Evolutionary conservation across 2,888 invertebrate genomes (phyloP).

Genomic region (Melitaea athalia): DNA sequence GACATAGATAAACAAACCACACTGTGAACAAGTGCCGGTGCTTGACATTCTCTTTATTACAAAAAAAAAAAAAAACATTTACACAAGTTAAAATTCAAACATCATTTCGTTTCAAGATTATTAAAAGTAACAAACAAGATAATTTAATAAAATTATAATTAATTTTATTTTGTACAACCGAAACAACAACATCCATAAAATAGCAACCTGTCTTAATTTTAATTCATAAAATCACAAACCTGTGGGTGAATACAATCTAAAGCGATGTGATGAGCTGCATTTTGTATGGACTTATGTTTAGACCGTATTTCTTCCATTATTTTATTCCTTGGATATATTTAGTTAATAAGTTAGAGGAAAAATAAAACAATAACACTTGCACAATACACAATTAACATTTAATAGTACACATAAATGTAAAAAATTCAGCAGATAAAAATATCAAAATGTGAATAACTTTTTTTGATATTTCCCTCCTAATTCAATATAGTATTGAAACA

Average conservation of each 20-base stretch:
- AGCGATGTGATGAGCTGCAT: conserved; percentile 71
- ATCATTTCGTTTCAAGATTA: neutral
- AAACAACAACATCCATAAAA: neutral
- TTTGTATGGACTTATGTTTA: conserved; percentile 70
- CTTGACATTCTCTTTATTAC: conserved; percentile 23
- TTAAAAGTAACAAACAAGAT: too few relatives aligned
- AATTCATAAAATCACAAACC: conserved; percentile 47
- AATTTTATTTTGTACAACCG: neutral
- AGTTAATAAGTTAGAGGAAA: neutral
- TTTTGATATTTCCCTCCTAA: conserved; percentile 40
- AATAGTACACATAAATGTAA: neutral
- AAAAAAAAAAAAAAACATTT: neutral
- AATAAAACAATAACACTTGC: neutral
- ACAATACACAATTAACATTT: neutral
- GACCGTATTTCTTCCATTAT: conserved; percentile 69
- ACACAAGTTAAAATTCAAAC: neutral
- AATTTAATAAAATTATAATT: neutral
- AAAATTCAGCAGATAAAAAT: neutral
- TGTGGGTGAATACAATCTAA: conserved; percentile 73
- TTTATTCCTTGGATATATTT: neutral
- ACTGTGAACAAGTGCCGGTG: conserved; percentile 69
- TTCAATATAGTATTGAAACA: conserved; percentile 18
- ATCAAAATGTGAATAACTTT: conserved; percentile 35
- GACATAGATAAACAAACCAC: conserved; percentile 74
- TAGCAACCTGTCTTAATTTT: neutral